These are phyloP conservation scores for Anisognathus igniventris DNA, from an alignment of 2,797 vertebrate genomes.

Conservation along the genomic window DNA sequence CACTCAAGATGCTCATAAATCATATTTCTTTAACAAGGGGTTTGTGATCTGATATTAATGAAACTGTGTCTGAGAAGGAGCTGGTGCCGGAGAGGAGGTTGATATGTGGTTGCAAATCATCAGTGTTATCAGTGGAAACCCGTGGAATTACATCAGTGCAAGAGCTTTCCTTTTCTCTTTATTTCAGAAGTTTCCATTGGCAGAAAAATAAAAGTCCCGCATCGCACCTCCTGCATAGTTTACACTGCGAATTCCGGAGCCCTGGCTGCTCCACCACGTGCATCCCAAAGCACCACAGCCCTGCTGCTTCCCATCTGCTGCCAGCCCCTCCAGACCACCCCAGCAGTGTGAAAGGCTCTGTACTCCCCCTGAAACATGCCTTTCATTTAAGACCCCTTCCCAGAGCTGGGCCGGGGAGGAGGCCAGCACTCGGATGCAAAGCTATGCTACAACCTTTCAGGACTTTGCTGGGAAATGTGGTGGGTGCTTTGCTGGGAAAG, in stretches of 20 bases:
- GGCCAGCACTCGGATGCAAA: rapidly evolving
- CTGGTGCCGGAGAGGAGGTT: background rate
- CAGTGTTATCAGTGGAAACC: slow-evolving; percentile 3
- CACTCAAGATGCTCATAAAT: background rate
- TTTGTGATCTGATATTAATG: background rate
- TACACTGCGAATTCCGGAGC: background rate
- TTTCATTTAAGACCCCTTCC: background rate
- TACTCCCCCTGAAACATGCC: background rate
- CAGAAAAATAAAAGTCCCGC: background rate
- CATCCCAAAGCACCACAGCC: background rate
- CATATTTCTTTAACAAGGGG: background rate
- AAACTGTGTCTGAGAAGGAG: background rate
- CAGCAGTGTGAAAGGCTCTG: background rate
- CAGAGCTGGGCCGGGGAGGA: background rate
- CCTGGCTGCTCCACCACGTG: background rate
- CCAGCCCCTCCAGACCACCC: background rate
- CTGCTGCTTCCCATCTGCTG: background rate
- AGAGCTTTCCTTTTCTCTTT: background rate
- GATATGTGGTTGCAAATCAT: background rate
- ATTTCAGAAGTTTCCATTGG: background rate
- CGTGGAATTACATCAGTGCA: background rate
- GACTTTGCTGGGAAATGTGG: background rate
- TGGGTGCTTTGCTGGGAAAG: background rate
- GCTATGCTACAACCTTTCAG: background rate
- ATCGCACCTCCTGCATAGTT: background rate